Percentiles rank a stretch among this genome's conserved stretches.
Evolutionary conservation across 2,888 invertebrate genomes (phyloP).

Genomic region (Cepaea hortensis): DNA sequence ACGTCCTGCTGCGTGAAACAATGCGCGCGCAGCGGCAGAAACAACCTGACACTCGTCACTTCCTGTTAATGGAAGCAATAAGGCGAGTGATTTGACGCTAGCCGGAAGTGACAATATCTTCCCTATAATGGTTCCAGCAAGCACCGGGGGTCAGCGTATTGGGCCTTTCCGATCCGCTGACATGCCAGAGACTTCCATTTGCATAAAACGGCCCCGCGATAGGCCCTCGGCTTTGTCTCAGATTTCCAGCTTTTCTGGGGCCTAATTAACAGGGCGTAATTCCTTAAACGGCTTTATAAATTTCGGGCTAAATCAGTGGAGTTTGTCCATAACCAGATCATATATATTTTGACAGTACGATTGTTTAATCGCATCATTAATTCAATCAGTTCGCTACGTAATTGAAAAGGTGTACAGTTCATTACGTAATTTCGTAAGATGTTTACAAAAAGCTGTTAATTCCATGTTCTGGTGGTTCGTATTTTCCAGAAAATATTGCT

Average conservation of each 20-base stretch:
- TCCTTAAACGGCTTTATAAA: constrained; percentile 14
- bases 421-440: too few species aligned
- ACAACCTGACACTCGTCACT: constrained; percentile 43
- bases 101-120: constrained; percentile 48
- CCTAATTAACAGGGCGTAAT: constrained; percentile 36
- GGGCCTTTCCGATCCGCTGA: constrained; percentile 35
- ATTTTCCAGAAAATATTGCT: too few species aligned
- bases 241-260: neutral
- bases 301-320: neutral
- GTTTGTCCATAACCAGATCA: neutral
- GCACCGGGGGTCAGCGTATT: constrained; percentile 25
- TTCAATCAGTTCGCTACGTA: too few species aligned
- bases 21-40: constrained; percentile 38
- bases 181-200: constrained; percentile 31
- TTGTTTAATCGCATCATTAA: too few species aligned
- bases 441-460: too few species aligned
- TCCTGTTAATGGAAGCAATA: constrained; percentile 45
- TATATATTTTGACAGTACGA: too few species aligned
- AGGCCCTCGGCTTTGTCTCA: constrained; percentile 29
- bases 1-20: constrained; percentile 40
- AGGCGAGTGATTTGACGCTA: constrained; percentile 39
- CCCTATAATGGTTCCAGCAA: constrained; percentile 35
- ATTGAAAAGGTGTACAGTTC: too few species aligned
- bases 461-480: too few species aligned
- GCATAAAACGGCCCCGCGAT: constrained; percentile 35